Percentiles rank a stretch among this genome's conserved stretches.
Evolutionary conservation across 1,140 invertebrate genomes (phyloP).

Genomic region (Zelostemma sp.): DNA sequence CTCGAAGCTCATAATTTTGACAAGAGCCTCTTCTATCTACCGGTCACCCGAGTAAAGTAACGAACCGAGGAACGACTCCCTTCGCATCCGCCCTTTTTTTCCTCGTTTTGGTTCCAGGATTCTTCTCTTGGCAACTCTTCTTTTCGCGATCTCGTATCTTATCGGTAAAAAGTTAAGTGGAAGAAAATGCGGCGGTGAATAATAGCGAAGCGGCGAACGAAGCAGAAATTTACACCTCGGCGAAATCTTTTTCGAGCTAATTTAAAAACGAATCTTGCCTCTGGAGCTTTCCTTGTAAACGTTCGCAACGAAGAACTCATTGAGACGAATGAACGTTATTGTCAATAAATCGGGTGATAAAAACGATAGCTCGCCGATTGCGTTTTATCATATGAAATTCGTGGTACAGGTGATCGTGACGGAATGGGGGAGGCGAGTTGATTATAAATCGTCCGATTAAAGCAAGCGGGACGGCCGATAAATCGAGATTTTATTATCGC

Average conservation of each 20-base stretch:
- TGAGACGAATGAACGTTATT: neutral
- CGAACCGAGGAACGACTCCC: slow-evolving; percentile 67
- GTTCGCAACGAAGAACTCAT: neutral
- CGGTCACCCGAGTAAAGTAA: slow-evolving; percentile 48
- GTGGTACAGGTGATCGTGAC: slow-evolving; percentile 44
- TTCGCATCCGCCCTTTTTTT: slow-evolving; percentile 44
- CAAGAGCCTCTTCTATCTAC: slow-evolving; percentile 18
- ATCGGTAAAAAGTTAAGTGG: slow-evolving; percentile 66
- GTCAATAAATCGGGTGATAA: neutral
- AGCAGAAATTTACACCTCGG: slow-evolving; percentile 3
- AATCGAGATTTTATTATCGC: slow-evolving; percentile 68
- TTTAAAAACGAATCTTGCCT: neutral
- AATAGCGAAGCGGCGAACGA: slow-evolving; percentile 18
- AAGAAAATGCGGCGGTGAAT: slow-evolving; percentile 63
- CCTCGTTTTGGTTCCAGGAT: neutral
- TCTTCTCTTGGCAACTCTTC: slow-evolving; percentile 32
- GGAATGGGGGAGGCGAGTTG: slow-evolving; percentile 32
- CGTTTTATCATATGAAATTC: neutral
- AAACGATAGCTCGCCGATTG: neutral
- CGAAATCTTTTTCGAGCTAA: neutral
- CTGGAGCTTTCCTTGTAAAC: neutral
- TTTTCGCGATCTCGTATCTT: slow-evolving; percentile 49
- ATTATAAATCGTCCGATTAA: slow-evolving; percentile 61
- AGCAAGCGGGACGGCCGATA: slow-evolving; percentile 52
- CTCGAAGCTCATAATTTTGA: slow-evolving; percentile 63